Evolutionary conservation across 2,888 invertebrate genomes (phyloP), one percentile per base, ranked within the genome.

Genomic region (Acleris laterana): DNA sequence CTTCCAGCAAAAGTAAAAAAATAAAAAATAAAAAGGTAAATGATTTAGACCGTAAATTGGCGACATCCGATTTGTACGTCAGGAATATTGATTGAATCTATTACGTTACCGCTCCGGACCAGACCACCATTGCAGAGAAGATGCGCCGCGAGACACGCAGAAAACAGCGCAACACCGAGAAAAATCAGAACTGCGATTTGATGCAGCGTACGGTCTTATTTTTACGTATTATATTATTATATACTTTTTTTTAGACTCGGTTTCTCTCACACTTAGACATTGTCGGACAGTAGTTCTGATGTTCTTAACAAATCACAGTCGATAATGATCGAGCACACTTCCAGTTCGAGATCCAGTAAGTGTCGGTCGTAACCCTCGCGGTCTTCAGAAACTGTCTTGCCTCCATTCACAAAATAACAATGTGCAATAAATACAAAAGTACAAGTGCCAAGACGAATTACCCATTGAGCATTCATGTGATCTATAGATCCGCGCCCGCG

Each of bases 361-460:
- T 32, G 63, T 44, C 28, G 16, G 42, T 49, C 57, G 49, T 51
- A 20, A 58, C 51, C 49, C 65, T 60, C 51, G 48, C 13, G 38
- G 38, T 13, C 38, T 38, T 38, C 38, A 46, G 46, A 63, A 22
- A 19, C 17, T 17, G 6, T 48, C 46, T 19, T 20, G 42, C 60
- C 38, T 16, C 44, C 61, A 61, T 66, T 61, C 56, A 50, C 25
- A 60, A 64, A 58, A 62, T 20, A 51, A 68, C 64, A 67, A 52
- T 62, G 49, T 55, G 16, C 19, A 51, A 64, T 44, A 57, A 77
- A 56, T 61, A 64, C 74, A 77, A 78, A 72, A 71, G 68, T 73
- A 74, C 72, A 74, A 77, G 74, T 74, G 72, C 74, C 72, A 71
- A 81, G 81, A 82, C 83, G 75, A 82, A 83, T 82, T 74, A 77